A percentile compares a stretch with the other conserved stretches of the same genome.
phyloP scores from a whole-genome alignment of 2,888 invertebrate genomes.

The Dysmachus trigonus region DNA sequence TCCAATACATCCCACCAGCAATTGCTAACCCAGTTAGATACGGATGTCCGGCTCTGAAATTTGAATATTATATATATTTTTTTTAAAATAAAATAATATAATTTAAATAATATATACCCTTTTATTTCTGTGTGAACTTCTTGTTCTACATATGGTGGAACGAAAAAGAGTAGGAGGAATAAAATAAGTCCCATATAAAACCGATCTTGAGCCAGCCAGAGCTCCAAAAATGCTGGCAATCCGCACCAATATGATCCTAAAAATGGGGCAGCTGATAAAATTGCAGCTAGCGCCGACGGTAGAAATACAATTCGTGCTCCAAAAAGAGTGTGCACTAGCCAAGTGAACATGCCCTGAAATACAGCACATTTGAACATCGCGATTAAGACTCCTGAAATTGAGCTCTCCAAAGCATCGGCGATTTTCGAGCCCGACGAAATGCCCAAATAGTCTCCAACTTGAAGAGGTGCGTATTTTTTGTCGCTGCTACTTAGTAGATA shows the following conservation, averaged over 20 bases:
- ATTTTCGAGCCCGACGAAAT: conserved; percentile 81
- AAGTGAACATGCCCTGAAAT: conserved; percentile 98
- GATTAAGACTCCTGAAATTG: conserved; percentile 92
- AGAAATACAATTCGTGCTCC: conserved; percentile 94
- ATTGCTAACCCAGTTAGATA: conserved; percentile 97
- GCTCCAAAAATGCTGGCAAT: conserved; percentile 91
- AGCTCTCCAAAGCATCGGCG: conserved; percentile 84
- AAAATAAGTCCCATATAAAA: conserved; percentile 83
- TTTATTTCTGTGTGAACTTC: conserved; percentile 97
- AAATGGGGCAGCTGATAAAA: conserved; percentile 95
- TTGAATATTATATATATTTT: not conserved
- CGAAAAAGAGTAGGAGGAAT: conserved; percentile 80
- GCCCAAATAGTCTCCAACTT: conserved; percentile 83
- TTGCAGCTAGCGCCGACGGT: conserved; percentile 85
- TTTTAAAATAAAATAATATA: conserved; percentile 51
- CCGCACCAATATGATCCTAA: conserved; percentile 96
- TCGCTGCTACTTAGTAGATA: conserved; percentile 90
- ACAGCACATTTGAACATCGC: conserved; percentile 96
- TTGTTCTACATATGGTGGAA: conserved; percentile 93
- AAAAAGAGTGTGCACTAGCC: conserved; percentile 95
- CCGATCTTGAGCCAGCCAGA: conserved; percentile 92
- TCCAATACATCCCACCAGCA: conserved; percentile 96
- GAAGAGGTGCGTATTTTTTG: conserved; percentile 90
- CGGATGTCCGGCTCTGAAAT: conserved; percentile 86
- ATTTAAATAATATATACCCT: too few species aligned